phyloP scores from a whole-genome alignment of 2,888 invertebrate genomes.

The Drymonia ruficornis region DNA sequence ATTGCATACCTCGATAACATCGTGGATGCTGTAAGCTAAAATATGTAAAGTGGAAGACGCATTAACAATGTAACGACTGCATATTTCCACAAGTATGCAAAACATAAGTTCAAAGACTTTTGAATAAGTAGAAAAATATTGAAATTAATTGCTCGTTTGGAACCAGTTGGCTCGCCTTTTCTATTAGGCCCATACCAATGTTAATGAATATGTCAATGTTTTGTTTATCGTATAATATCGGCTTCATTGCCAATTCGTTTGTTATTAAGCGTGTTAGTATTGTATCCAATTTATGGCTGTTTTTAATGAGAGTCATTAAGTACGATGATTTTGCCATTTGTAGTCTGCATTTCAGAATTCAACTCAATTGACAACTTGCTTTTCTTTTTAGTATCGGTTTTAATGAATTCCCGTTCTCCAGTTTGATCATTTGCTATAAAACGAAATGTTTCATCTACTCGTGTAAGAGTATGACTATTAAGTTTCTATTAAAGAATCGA shows the following conservation, averaged over 20 bases:
- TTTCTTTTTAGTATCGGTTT: neutral
- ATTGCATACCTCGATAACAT: constrained; percentile 62
- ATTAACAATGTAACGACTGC: constrained; percentile 38
- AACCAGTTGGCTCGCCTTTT: constrained; percentile 28
- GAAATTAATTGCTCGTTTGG: constrained; percentile 33
- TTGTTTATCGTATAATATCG: constrained; percentile 31
- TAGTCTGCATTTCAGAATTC: neutral
- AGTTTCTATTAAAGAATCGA: too few relatives aligned
- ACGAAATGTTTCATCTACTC: too few relatives aligned
- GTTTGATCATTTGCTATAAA: too few relatives aligned
- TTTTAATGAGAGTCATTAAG: constrained; percentile 49
- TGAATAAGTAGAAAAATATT: constrained; percentile 36
- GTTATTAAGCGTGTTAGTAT: constrained; percentile 17
- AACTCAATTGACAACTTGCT: neutral
- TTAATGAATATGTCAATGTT: constrained; percentile 34
- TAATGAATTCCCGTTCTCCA: neutral
- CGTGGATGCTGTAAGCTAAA: constrained; percentile 48
- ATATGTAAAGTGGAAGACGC: constrained; percentile 53
- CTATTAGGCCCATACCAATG: constrained; percentile 23
- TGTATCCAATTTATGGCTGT: neutral
- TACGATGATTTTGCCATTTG: neutral
- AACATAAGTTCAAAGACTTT: constrained; percentile 27
- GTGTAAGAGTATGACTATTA: too few relatives aligned
- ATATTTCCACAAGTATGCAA: constrained; percentile 36
- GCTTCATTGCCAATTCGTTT: constrained; percentile 33